Percentiles rank a stretch among this genome's conserved stretches.
phyloP scores from a whole-genome alignment of 2,888 invertebrate species.

The Diloba caeruleocephala region DNA sequence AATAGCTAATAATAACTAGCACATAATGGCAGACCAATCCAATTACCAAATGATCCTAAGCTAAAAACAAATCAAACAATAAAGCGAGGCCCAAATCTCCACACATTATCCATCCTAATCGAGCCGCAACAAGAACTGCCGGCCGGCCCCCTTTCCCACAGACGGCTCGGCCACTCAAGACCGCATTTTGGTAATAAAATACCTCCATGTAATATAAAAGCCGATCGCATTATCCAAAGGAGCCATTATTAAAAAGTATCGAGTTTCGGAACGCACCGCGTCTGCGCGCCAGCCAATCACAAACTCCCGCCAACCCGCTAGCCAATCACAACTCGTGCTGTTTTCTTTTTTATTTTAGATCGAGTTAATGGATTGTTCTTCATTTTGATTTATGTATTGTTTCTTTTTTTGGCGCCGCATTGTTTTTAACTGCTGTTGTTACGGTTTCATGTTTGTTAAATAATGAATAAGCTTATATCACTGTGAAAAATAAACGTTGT shows the following conservation, averaged over 20 bases:
- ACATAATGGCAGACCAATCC: not conserved
- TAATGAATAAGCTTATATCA: slow-evolving; percentile 27
- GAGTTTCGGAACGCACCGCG: slow-evolving; percentile 82
- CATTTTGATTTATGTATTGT: slow-evolving; percentile 84
- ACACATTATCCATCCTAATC: slow-evolving; percentile 71
- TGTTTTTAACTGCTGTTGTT: slow-evolving; percentile 54
- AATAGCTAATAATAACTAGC: not conserved
- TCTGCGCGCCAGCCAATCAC: slow-evolving; percentile 74
- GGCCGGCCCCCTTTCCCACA: slow-evolving; percentile 72
- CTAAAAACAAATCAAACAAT: slow-evolving; percentile 44
- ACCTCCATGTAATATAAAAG: slow-evolving; percentile 83
- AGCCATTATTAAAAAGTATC: slow-evolving; percentile 90
- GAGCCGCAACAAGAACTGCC: slow-evolving; percentile 73
- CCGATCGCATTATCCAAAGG: slow-evolving; percentile 87
- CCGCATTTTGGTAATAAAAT: slow-evolving; percentile 86
- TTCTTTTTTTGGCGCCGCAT: slow-evolving; percentile 61
- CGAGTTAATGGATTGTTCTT: slow-evolving; percentile 87
- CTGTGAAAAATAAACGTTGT: slow-evolving; percentile 16
- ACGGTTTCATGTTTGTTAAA: slow-evolving; percentile 36
- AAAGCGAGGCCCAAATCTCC: slow-evolving; percentile 58
- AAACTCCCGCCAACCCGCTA: slow-evolving; percentile 69
- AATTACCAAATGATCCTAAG: slow-evolving; percentile 11
- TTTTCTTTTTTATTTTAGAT: slow-evolving; percentile 81
- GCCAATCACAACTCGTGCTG: slow-evolving; percentile 75
- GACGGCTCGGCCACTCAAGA: slow-evolving; percentile 74